These are phyloP conservation scores for Peromyscus leucopus DNA, from an alignment of 2,113 vertebrate genomes.

Conservation along the genomic window DNA sequence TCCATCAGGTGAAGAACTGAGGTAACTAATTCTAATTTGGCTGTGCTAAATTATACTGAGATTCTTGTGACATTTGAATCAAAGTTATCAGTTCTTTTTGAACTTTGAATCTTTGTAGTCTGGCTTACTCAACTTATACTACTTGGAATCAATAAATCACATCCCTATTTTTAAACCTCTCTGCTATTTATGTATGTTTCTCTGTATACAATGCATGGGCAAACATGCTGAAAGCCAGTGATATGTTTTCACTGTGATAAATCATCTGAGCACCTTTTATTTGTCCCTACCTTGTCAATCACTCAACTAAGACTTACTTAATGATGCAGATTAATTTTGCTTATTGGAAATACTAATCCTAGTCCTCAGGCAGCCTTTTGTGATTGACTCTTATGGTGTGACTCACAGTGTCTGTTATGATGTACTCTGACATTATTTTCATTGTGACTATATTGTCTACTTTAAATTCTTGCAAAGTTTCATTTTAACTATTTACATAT, in stretches of 20 bases:
- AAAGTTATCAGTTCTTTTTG: background rate
- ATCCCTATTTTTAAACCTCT: background rate
- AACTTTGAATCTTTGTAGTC: background rate
- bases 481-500: background rate
- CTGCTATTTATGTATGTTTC: background rate
- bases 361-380: background rate
- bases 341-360: background rate
- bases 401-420: background rate
- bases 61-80: background rate
- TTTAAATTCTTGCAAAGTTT: background rate
- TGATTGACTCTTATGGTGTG: background rate
- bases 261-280: background rate
- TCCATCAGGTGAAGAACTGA: background rate
- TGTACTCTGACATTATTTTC: background rate
- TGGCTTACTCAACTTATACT: background rate
- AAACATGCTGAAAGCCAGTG: background rate
- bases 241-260: background rate
- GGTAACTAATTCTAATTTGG: background rate
- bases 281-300: background rate
- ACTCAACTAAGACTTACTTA: background rate
- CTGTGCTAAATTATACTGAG: background rate
- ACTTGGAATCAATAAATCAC: background rate
- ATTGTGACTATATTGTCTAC: background rate
- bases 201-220: background rate
- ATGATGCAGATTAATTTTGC: background rate